A percentile compares a stretch with the other conserved stretches of the same genome.
Evolutionary conservation across 1,140 invertebrate genomes (phyloP).

Genomic region (Calycopis cecrops): DNA sequence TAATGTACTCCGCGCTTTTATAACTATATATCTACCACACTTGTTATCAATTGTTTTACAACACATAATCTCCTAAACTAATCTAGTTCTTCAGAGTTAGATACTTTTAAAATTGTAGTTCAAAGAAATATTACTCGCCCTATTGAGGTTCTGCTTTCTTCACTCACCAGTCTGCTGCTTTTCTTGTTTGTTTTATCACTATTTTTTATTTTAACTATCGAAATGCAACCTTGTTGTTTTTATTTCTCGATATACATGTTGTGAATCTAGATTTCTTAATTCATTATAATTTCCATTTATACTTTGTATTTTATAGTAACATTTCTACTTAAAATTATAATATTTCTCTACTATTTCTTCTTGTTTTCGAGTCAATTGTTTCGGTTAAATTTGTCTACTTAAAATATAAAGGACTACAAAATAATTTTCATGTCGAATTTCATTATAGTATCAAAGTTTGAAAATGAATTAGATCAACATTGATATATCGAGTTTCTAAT

Average conservation of each 20-base stretch:
- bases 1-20: slow-evolving; percentile 36
- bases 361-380: too few relatives aligned
- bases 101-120: slow-evolving; percentile 54
- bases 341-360: neutral
- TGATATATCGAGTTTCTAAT: slow-evolving; percentile 46
- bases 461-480: slow-evolving; percentile 24
- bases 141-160: slow-evolving; percentile 54
- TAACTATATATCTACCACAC: slow-evolving; percentile 55
- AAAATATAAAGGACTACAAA: too few relatives aligned
- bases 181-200: slow-evolving; percentile 46
- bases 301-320: slow-evolving; percentile 13
- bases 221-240: slow-evolving; percentile 2
- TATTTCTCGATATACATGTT: too few relatives aligned
- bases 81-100: slow-evolving; percentile 55
- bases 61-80: slow-evolving; percentile 55
- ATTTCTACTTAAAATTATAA: neutral
- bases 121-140: slow-evolving; percentile 69
- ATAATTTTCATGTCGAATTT: too few relatives aligned
- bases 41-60: slow-evolving; percentile 41
- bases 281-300: neutral
- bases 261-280: too few relatives aligned
- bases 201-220: slow-evolving; percentile 17
- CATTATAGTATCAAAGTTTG: too few relatives aligned
- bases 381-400: too few relatives aligned
- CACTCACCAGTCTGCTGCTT: slow-evolving; percentile 54